Conservation (phyloP, 2,888 invertebrate genomes). For the Magallana nippona region DNA sequence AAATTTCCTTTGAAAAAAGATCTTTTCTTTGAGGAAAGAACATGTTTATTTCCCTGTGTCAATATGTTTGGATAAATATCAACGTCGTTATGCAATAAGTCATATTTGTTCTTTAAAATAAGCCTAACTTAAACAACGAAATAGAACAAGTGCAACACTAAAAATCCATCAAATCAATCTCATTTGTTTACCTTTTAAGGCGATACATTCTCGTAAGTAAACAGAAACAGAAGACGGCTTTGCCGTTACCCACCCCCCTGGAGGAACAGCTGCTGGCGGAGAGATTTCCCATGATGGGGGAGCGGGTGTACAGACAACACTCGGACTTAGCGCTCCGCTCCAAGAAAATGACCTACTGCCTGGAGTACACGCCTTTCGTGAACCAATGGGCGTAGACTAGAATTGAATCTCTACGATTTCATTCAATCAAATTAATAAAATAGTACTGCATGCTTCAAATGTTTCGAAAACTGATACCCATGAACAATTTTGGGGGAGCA, state of each 20-base stretch:
- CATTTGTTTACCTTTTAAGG: constrained; percentile 60
- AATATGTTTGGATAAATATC: background rate
- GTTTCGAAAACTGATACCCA: no score
- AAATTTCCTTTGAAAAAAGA: no score
- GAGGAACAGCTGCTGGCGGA: constrained; percentile 72
- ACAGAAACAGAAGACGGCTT: constrained; percentile 58
- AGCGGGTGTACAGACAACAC: constrained; percentile 59
- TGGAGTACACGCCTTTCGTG: constrained; percentile 49
- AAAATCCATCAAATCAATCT: no score
- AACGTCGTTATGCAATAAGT: no score
- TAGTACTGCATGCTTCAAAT: no score
- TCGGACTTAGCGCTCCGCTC: constrained; percentile 54
- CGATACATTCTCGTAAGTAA: constrained; percentile 72
- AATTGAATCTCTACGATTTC: background rate
- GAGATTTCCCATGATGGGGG: constrained; percentile 70
- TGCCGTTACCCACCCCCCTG: constrained; percentile 68
- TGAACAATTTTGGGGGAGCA: no score
- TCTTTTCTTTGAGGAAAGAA: no score
- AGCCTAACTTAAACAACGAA: background rate
- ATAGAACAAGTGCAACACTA: background rate
- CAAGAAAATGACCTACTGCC: constrained; percentile 53
- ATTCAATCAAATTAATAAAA: no score
- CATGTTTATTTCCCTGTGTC: no score
- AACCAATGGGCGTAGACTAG: constrained; percentile 18
- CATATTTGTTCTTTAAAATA: no score